These are phyloP conservation scores for Clinocottus analis DNA, from an alignment of 2,113 vertebrate species.

Conservation along the genomic window DNA sequence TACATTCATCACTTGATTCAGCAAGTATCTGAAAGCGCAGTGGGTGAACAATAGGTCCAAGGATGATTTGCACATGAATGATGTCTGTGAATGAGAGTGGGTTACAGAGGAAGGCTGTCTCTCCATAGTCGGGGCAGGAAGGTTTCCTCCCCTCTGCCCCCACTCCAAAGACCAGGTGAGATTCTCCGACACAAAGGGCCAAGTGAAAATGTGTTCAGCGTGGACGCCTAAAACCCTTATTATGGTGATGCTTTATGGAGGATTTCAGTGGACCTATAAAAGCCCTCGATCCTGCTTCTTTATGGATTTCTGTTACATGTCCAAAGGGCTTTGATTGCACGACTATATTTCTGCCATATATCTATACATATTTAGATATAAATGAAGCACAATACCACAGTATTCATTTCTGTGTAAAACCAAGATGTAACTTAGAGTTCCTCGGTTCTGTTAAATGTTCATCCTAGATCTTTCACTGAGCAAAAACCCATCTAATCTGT, in stretches of 20 bases:
- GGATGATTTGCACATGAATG: slow-evolving; percentile 86
- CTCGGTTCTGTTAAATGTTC: background rate
- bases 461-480: background rate
- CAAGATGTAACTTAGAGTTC: background rate
- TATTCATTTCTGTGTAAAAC: background rate
- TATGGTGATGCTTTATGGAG: slow-evolving; percentile 60
- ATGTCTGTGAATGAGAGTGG: slow-evolving; percentile 80
- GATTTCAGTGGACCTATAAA: slow-evolving; percentile 50
- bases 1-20: slow-evolving; percentile 80
- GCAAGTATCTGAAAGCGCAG: slow-evolving; percentile 77
- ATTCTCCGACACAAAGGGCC: slow-evolving; percentile 79
- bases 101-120: slow-evolving; percentile 80
- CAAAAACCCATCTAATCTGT: background rate
- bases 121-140: slow-evolving; percentile 70
- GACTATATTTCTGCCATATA: slow-evolving; percentile 3
- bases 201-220: slow-evolving; percentile 72
- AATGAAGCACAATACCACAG: background rate
- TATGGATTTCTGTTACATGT: slow-evolving; percentile 39
- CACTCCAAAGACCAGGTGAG: slow-evolving; percentile 82
- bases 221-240: slow-evolving; percentile 68
- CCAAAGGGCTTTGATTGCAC: slow-evolving; percentile 49
- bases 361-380: background rate
- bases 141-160: slow-evolving; percentile 74
- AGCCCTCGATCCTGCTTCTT: slow-evolving; percentile 39
- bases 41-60: slow-evolving; percentile 72